Conservation (phyloP, 64 coral and sea anemone species). For the Stichodactyla mertensii region DNA sequence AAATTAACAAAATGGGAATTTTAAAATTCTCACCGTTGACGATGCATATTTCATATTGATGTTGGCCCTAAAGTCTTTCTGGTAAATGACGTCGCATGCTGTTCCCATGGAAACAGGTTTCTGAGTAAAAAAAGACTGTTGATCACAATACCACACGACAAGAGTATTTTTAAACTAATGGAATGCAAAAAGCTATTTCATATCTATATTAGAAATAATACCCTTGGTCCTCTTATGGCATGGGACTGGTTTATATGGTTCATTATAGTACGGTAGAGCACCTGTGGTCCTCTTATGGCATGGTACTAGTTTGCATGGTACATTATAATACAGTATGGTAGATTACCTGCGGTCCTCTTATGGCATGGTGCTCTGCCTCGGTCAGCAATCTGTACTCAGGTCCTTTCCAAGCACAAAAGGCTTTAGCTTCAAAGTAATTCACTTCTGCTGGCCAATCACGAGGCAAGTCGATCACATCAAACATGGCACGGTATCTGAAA, state of each 20-base stretch:
- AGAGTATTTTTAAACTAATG: not conserved
- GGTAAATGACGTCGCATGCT: slow-evolving; percentile 23
- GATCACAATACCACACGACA: not conserved
- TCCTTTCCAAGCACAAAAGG: slow-evolving; percentile 56
- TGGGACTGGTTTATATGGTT: not conserved
- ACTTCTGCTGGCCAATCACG: slow-evolving; percentile 59
- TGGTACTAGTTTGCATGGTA: slow-evolving; percentile 6
- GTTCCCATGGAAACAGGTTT: slow-evolving; percentile 29
- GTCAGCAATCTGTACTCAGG: slow-evolving; percentile 46
- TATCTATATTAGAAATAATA: no score
- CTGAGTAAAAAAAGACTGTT: slow-evolving; percentile 14
- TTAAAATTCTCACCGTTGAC: slow-evolving; percentile 21
- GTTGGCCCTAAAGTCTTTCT: slow-evolving; percentile 33
- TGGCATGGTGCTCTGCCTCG: slow-evolving; percentile 71
- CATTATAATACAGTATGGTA: not conserved
- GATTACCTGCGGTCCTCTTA: slow-evolving; percentile 57
- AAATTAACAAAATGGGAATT: not conserved
- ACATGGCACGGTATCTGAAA: slow-evolving; percentile 45
- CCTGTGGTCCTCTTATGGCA: slow-evolving; percentile 52
- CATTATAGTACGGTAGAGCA: not conserved
- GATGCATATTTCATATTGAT: slow-evolving; percentile 45
- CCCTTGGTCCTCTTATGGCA: slow-evolving; percentile 39
- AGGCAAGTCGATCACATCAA: slow-evolving; percentile 45
- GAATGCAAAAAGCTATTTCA: no score
- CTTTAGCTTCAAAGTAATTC: slow-evolving; percentile 59